A percentile compares a stretch with the other conserved stretches of the same genome.
Evolutionary conservation across 2,888 invertebrate species (phyloP).

Genomic region (Acanthococcus lagerstroemiae): DNA sequence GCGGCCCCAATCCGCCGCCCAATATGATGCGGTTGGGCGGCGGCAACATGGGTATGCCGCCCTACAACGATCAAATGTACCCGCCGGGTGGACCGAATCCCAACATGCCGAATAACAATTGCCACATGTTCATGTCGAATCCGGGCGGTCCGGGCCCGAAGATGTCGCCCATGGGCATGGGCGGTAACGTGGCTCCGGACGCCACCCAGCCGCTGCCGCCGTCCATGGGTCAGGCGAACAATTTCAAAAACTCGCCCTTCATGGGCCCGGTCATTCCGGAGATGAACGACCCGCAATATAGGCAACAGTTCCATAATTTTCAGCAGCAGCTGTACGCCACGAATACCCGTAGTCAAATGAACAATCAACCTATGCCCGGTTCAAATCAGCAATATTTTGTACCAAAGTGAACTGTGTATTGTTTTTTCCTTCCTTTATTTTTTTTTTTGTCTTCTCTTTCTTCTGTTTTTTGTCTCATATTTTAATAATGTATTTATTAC

Average conservation of each 20-base stretch:
- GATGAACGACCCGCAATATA: conserved; percentile 83
- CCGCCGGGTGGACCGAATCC: conserved; percentile 8
- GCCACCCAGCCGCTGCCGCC: conserved; percentile 66
- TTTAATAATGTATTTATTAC: neutral
- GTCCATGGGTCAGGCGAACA: conserved; percentile 60
- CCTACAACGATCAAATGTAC: conserved; percentile 25
- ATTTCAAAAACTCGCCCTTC: conserved; percentile 59
- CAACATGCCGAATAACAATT: conserved; percentile 23
- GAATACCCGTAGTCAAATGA: conserved; percentile 50
- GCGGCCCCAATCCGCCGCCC: conserved; percentile 23
- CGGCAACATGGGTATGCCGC: conserved; percentile 31
- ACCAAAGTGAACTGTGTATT: conserved; percentile 17
- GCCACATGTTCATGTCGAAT: conserved; percentile 35
- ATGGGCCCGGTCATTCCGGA: conserved; percentile 77
- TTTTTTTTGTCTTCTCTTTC: neutral
- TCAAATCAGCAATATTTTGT: conserved; percentile 27
- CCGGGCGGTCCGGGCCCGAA: conserved; percentile 43
- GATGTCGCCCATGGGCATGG: conserved; percentile 43
- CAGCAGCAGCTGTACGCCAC: conserved; percentile 91
- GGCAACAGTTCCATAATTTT: conserved; percentile 90
- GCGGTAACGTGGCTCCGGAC: conserved; percentile 42
- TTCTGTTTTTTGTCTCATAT: neutral
- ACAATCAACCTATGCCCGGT: conserved; percentile 18
- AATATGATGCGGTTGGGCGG: conserved; percentile 32
- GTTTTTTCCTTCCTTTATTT: neutral